Conservation (phyloP, 2,113 vertebrate species). For the Melospiza melodia region DNA sequence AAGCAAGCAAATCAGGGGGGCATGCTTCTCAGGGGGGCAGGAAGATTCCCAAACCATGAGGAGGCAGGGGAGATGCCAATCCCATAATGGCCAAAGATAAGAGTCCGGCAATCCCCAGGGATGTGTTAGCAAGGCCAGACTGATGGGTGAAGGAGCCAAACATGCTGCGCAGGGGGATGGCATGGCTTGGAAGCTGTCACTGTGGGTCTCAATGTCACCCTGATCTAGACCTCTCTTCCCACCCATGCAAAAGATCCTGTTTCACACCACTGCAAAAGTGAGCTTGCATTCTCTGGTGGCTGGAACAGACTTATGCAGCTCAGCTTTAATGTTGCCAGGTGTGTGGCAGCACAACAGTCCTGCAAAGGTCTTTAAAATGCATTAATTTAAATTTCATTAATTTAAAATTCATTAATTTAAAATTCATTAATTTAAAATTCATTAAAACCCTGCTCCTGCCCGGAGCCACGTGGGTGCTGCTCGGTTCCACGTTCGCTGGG, state of each 20-base stretch:
- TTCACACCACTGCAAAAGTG: background rate
- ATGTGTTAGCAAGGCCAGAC: background rate
- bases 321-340: background rate
- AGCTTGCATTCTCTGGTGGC: background rate
- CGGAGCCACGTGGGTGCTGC: background rate
- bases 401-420: background rate
- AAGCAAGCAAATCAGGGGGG: background rate
- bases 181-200: background rate
- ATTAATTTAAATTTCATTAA: background rate
- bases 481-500: rapidly evolving
- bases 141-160: background rate
- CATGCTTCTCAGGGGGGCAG: background rate
- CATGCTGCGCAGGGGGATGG: rapidly evolving
- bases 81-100: background rate
- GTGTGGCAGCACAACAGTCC: background rate
- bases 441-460: background rate
- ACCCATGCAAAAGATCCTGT: background rate
- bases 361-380: background rate
- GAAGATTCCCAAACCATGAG: background rate
- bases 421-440: background rate
- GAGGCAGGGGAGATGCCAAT: background rate
- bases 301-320: background rate
- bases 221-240: background rate
- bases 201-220: background rate
- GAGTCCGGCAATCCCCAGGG: background rate